Evolutionary conservation across 2,888 invertebrate genomes (phyloP).

Genomic region (Eupithecia insigniata): DNA sequence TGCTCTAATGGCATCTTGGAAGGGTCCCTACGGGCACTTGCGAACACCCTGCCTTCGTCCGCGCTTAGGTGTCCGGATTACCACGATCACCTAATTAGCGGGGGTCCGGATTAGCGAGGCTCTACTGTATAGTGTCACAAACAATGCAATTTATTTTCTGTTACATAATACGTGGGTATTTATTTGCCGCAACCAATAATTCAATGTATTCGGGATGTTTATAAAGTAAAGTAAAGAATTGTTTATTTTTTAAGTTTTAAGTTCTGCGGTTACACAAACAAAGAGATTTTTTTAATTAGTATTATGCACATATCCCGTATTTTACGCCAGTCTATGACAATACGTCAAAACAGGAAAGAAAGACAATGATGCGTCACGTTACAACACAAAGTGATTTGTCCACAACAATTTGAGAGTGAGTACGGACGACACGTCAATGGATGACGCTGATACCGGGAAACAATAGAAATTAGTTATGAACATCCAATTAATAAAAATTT

Average conservation of each 20-base stretch:
- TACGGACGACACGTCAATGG: constrained; percentile 2
- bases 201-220: not conserved
- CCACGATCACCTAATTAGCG: too few relatives aligned
- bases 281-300: not conserved
- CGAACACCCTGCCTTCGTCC: too few relatives aligned
- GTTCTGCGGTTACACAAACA: constrained; percentile 2
- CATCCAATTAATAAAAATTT: not conserved
- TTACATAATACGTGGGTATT: not conserved
- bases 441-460: constrained; percentile 9
- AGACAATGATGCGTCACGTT: not conserved
- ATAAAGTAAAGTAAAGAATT: too few relatives aligned
- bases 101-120: too few relatives aligned
- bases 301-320: not conserved
- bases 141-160: not conserved
- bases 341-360: constrained; percentile 24
- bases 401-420: not conserved
- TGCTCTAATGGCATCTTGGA: too few relatives aligned
- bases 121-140: not conserved
- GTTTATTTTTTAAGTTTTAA: too few relatives aligned
- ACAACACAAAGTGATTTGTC: not conserved
- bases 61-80: too few relatives aligned
- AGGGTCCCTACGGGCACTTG: too few relatives aligned
- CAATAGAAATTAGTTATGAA: not conserved
- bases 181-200: constrained; percentile 10
- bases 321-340: not conserved